Base-by-base conservation (phyloP, 2,797 vertebrate genomes). In the Sebastes ruberrimus region DNA sequence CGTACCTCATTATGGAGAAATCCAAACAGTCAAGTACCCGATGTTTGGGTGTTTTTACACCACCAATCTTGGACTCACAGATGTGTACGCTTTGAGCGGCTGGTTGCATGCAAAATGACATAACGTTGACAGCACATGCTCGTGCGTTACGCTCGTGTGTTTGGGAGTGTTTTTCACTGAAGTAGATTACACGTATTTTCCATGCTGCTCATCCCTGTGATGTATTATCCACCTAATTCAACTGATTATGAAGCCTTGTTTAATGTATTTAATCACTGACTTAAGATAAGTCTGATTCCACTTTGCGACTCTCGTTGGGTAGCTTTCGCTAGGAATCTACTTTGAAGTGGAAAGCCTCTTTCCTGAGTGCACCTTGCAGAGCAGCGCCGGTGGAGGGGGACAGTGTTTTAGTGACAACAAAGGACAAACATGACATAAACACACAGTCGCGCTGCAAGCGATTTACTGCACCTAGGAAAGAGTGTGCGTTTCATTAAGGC, bases 61-160 rank as follows among this genome's bases (percentile, higher is more conserved):
- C 85, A 62, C 49, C 63, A 11, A n/a, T 60, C 78, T 72, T 28
- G 64, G 76, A 62, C 82, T 68, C 87, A 11, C 93, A 93, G 88
- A 93, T 94, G 94, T 95, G 87, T 64, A 42, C 27, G 55, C 64
- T 57, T 13, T 60, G 18, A 89, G 86, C 57, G 64, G 68, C 87
- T 62, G 85, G 85, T 94, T 80, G 92, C 92, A 88, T 94, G 92
- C 92, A 89, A 91, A 88, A 81, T 92, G 89, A 93, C 93, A 92
- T 88, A 90, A 87, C 82, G 82, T 87, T 92, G 92, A 92, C 89
- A 76, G 89, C 89, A 89, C 87, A 84, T 62, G 87, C 83, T 71
- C 70, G 10, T 78, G 85, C 61, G 11, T 75, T 80, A 16, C 67
- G 2, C 72, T 68, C 6, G 11, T 77, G 82, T 82, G 85, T 78